Evolutionary conservation across 2,888 invertebrate species (phyloP), one percentile per base, ranked within the genome.

Genomic region (Eurytoma adleriae): DNA sequence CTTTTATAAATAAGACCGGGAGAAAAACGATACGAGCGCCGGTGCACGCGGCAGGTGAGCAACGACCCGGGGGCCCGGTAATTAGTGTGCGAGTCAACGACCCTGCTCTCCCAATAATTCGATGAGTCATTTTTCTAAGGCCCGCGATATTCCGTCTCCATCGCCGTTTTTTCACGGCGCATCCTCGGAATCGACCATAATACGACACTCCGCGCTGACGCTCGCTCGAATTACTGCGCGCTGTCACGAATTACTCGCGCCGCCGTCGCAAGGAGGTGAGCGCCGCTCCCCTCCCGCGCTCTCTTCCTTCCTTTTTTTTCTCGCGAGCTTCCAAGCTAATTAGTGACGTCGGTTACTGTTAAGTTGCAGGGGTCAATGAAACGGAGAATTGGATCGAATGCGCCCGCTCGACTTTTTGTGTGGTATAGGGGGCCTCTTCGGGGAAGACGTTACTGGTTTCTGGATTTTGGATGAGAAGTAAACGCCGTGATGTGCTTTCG

Each of bases 71-170:
- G 30, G 57, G 18, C 24, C 56, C 54, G 13, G 54, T 78, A 80
- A 80, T 83, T 81, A 69, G 48, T 59, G 57, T n/a, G 27, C 40
- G 56, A 83, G 88, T 88, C 88, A 88, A 85, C 71, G 87, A 85
- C 86, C 86, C 78, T 76, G 52, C 66, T 81, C 83, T 84, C 82
- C 82, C 81, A 84, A 84, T 84, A 84, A 86, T 87, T 84, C 84
- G 85, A 85, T 86, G 87, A 88, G 84, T 89, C 88, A 87, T 79
- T 88, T 87, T 87, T 76, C 76, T 72, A 76, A 70, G 57, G 80
- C 81, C 81, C 84, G 82, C 84, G 84, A 78, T 73, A 82, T 79
- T 84, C 80, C 79, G 50, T 74, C 67, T 79, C 61, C 64, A 40
- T 40, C 40, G n/a, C 24, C 68, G 48, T 67, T 77, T 68, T 78